phyloP scores from a whole-genome alignment of 1,140 invertebrate genomes.

The Drosophila subpulchrella region DNA sequence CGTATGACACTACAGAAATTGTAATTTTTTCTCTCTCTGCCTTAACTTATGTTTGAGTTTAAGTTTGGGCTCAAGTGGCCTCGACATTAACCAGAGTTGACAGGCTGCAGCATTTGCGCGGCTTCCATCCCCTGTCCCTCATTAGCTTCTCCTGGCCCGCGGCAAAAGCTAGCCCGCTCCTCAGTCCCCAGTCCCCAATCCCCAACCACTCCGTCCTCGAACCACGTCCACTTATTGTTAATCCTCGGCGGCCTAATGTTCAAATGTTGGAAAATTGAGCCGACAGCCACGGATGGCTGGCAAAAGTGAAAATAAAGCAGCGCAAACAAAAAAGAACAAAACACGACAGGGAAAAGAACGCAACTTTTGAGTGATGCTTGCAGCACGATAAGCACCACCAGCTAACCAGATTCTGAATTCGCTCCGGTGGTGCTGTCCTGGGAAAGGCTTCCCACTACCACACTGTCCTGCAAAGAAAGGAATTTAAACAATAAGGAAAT shows the following conservation, averaged over 20 bases:
- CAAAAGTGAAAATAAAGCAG: constrained; percentile 34
- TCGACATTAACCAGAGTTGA: constrained; percentile 70
- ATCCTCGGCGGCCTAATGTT: constrained; percentile 79
- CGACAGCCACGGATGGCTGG: constrained; percentile 43
- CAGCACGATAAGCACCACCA: constrained; percentile 69
- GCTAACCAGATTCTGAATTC: constrained; percentile 54
- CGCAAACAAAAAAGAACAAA: constrained; percentile 1
- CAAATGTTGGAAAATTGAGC: constrained; percentile 82
- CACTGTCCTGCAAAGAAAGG: constrained; percentile 19
- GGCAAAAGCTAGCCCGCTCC: constrained; percentile 43
- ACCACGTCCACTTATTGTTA: constrained; percentile 66
- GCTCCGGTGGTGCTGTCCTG: constrained; percentile 32
- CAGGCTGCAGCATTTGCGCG: constrained; percentile 58
- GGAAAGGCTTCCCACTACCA: constrained; percentile 42
- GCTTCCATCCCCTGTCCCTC: constrained; percentile 32
- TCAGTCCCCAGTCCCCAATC: neutral
- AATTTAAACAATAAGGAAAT: too few species aligned
- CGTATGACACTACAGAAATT: too few species aligned
- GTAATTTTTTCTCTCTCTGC: neutral
- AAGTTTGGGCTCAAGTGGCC: constrained; percentile 37
- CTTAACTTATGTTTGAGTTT: constrained; percentile 10
- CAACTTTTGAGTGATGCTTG: constrained; percentile 80
- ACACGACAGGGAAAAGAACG: constrained; percentile 42
- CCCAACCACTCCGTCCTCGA: neutral
- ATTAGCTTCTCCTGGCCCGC: constrained; percentile 67